These are phyloP conservation scores for Macaria liturata DNA, from an alignment of 2,888 invertebrate genomes.

Conservation along the genomic window DNA sequence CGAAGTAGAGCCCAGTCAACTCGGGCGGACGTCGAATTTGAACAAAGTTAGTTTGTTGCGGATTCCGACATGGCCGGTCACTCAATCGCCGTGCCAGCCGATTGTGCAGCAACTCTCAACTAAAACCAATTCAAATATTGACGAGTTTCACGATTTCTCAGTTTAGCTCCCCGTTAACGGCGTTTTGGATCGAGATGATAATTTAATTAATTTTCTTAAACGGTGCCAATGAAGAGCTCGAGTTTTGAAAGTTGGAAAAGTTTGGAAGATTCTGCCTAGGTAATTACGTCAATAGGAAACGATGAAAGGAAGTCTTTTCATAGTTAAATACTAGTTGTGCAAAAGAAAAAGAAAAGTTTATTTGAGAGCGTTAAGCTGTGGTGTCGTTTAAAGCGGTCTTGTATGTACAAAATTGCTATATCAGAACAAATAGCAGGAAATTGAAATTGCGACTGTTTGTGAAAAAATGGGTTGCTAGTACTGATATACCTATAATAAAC, in stretches of 20 bases:
- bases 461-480: too few relatives aligned
- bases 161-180: conserved; percentile 18
- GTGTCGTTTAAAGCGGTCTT: too few relatives aligned
- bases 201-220: conserved; percentile 25
- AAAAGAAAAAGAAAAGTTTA: too few relatives aligned
- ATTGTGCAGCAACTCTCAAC: conserved; percentile 28
- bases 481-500: too few relatives aligned
- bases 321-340: neutral
- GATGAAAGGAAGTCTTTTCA: conserved; percentile 10
- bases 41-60: conserved; percentile 65
- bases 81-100: conserved; percentile 43
- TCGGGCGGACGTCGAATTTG: conserved; percentile 54
- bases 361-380: too few relatives aligned
- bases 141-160: conserved; percentile 25
- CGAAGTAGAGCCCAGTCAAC: conserved; percentile 40
- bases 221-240: conserved; percentile 22
- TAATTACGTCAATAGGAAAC: conserved; percentile 19
- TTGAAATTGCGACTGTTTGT: too few relatives aligned
- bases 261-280: conserved; percentile 17
- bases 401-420: too few relatives aligned
- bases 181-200: conserved; percentile 22
- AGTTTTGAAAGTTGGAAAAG: conserved; percentile 21
- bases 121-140: conserved; percentile 23
- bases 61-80: conserved; percentile 55
- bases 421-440: too few relatives aligned